Evolutionary conservation across 2,888 invertebrate genomes (phyloP).

Genomic region (Muschampia plurimacula): DNA sequence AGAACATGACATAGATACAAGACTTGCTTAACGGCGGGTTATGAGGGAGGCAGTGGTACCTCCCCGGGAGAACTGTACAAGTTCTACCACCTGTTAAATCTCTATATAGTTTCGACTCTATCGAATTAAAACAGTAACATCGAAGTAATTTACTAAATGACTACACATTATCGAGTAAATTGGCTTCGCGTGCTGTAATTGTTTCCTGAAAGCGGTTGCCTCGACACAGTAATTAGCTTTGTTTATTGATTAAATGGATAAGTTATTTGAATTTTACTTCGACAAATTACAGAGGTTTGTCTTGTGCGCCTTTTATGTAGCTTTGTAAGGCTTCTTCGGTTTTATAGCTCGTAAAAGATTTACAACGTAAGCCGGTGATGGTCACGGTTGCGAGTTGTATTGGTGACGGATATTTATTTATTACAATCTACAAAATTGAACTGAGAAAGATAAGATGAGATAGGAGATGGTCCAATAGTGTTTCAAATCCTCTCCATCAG

Average conservation of each 20-base stretch:
- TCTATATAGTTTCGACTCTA: too few species aligned
- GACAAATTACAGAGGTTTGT: not conserved
- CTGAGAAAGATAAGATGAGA: too few species aligned
- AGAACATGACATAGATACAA: too few species aligned
- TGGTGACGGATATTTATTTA: not conserved
- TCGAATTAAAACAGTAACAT: not conserved
- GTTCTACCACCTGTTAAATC: too few species aligned
- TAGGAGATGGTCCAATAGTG: too few species aligned
- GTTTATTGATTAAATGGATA: constrained; percentile 1
- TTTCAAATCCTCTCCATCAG: too few species aligned
- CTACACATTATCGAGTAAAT: not conserved
- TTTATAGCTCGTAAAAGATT: not conserved
- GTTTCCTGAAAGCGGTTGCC: not conserved
- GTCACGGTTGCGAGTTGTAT: not conserved
- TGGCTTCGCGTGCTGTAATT: not conserved
- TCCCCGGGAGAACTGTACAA: too few species aligned
- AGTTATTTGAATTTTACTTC: not conserved
- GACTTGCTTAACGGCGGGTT: too few species aligned
- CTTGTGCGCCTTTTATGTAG: not conserved
- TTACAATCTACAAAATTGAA: not conserved
- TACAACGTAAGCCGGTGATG: not conserved
- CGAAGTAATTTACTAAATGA: constrained; percentile 4
- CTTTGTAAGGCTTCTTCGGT: not conserved
- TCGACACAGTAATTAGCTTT: not conserved
- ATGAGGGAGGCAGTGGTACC: too few species aligned